Evolutionary conservation across 1,140 invertebrate species (phyloP), one percentile per base, ranked within the genome.

Genomic region (Sycophila sp.): DNA sequence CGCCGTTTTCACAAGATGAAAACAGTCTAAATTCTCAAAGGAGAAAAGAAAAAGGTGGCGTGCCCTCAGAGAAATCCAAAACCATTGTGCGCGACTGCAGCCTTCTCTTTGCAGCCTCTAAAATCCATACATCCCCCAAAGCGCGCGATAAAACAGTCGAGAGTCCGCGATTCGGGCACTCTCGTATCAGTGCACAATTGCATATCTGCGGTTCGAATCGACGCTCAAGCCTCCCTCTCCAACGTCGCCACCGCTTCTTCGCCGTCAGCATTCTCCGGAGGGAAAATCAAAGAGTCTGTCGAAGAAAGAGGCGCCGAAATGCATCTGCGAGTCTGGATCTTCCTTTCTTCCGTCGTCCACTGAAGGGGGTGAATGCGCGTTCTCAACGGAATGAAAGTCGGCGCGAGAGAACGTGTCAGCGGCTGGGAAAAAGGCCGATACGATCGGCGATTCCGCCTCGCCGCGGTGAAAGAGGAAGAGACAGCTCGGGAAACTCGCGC

Each of bases 391-490:
- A 4, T n/a, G 22, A 60, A 40, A 40, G 15, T 65, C 73, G 65
- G 66, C 70, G 63, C 56, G 24, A 45, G 30, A 30, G 58, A 45
- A 30, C 71, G 74, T 76, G 73, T 76, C 63, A 73, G 75, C 69
- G 75, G 74, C 66, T 74, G 60, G 64, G 56, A 70, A 75, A 74
- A 73, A 73, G 73, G 75, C 67, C 64, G 73, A 66, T 72, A 60
- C 62, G 71, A 77, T 78, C 68, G 73, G 55, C 40, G 71, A 26
- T 73, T 77, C 63, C 73, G n/a, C n/a, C 63, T 72, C 45, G 19
- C 34, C 40, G 24, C 24, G 28, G n/a, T n/a, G n/a, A n/a, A n/a
- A n/a, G n/a, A n/a, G n/a, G n/a, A n/a, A n/a, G n/a, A n/a, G n/a
- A n/a, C n/a, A n/a, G n/a, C n/a, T n/a, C n/a, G n/a, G n/a, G n/a